Percentiles rank a stretch among this genome's conserved stretches.
These are phyloP conservation scores for Stenodema calcarata DNA, from an alignment of 2,888 invertebrate genomes.

Conservation along the genomic window DNA sequence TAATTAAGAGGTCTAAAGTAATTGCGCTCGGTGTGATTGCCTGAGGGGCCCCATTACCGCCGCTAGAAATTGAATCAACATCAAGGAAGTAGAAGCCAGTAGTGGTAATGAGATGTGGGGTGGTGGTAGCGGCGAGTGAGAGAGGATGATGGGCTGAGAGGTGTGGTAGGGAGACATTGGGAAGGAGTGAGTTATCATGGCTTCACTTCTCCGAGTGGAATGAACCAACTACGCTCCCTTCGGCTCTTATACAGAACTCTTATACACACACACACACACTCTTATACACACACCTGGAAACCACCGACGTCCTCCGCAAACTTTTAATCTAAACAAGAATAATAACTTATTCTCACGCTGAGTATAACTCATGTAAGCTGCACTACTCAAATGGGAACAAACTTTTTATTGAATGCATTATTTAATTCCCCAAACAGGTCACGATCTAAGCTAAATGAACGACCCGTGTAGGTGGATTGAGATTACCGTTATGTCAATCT, in stretches of 20 bases:
- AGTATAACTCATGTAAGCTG: too few relatives aligned
- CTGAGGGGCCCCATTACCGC: neutral
- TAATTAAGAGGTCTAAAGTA: conserved; percentile 22
- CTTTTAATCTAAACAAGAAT: too few relatives aligned
- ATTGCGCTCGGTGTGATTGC: conserved; percentile 19
- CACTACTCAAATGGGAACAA: too few relatives aligned
- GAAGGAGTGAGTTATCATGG: conserved; percentile 2
- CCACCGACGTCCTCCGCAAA: too few relatives aligned
- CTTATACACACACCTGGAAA: neutral
- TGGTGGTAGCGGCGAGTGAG: neutral
- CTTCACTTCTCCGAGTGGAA: neutral
- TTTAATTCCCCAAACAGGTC: too few relatives aligned
- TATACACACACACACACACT: neutral
- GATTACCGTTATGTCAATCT: too few relatives aligned
- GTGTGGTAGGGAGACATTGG: neutral
- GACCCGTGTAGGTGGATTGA: too few relatives aligned
- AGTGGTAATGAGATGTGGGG: neutral
- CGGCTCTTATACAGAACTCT: neutral
- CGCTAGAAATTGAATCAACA: conserved; percentile 21
- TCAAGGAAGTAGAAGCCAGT: conserved; percentile 6
- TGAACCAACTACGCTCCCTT: neutral
- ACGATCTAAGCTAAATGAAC: too few relatives aligned
- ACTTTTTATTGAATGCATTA: too few relatives aligned
- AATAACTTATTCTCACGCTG: too few relatives aligned
- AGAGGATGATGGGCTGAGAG: neutral